Conservation (phyloP, 2,113 vertebrate species). For the Oostethus manadensis region DNA sequence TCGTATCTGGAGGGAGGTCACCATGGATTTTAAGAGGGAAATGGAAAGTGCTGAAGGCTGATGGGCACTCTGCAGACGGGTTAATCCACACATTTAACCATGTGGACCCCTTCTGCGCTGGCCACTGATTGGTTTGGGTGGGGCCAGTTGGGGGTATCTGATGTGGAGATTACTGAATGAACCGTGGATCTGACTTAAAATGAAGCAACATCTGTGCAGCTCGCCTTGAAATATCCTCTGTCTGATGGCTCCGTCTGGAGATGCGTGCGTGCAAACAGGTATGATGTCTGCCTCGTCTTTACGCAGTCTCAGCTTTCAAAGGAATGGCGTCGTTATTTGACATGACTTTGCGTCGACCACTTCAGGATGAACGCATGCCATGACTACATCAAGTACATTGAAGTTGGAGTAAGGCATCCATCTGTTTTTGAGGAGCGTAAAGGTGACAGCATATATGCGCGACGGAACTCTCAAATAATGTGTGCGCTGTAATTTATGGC, state of each 20-base stretch:
- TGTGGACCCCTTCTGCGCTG: slow-evolving; percentile 12
- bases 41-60: slow-evolving; percentile 4
- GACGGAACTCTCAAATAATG: not conserved
- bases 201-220: slow-evolving; percentile 54
- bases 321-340: not conserved
- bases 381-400: not conserved
- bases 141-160: slow-evolving; percentile 45
- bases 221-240: slow-evolving; percentile 31
- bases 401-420: slow-evolving; percentile 2
- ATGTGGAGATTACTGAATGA: slow-evolving; percentile 48
- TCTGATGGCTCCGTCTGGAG: slow-evolving; percentile 39
- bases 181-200: slow-evolving; percentile 55
- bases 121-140: slow-evolving; percentile 52
- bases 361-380: not conserved
- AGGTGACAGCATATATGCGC: slow-evolving; percentile 1
- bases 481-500: slow-evolving; percentile 16
- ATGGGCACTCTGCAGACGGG: not conserved
- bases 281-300: slow-evolving; percentile 24
- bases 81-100: slow-evolving; percentile 46
- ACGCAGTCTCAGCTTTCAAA: slow-evolving; percentile 40
- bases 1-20: slow-evolving; percentile 42
- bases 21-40: slow-evolving; percentile 33
- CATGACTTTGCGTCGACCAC: not conserved
- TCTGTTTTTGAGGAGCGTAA: slow-evolving; percentile 23
- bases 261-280: slow-evolving; percentile 24